Evolutionary conservation across 1,140 invertebrate species (phyloP), one percentile per base, ranked within the genome.

Genomic region (Prorops nasuta): DNA sequence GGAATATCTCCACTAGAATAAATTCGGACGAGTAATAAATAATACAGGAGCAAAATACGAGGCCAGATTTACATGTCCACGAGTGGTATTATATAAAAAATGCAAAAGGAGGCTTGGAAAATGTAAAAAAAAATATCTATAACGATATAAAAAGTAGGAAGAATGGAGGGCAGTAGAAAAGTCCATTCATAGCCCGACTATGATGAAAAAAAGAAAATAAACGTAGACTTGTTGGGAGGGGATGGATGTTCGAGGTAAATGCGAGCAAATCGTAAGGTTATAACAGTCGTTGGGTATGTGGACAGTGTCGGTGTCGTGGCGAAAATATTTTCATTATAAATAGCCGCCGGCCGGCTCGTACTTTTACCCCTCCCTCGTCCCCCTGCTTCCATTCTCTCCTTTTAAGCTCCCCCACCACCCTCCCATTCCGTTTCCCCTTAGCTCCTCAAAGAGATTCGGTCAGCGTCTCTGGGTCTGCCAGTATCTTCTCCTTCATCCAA

Each of bases 271-370:
- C n/a, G n/a, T n/a, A n/a, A 47, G 58, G 54, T 51, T 61, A 57
- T 58, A 63, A 58, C 55, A 34, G 51, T 62, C 60, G 58, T 55
- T 59, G 49, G 49, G 64, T 53, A 58, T 51, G 58, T 64, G 58
- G 55, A 53, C 49, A 54, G 51, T 36, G 47, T 39, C 49, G 50
- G 55, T 55, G 59, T 52, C 49, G 63, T 59, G 59, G 62, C 58
- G 61, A 66, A 72, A 74, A 73, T 73, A 71, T 72, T 74, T 73
- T 68, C 65, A 69, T 74, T 73, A 74, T 73, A 73, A 74, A 74
- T 74, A 74, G 71, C 64, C 40, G 44, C 36, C 52, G 64, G 64
- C 58, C 51, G 58, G 18, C 32, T 50, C 35, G 42, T 47, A 38
- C 44, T 56, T 46, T 53, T 45, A 46, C 43, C 24, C 40, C 9